Base-by-base conservation (phyloP, 2,888 invertebrate genomes). In the Quadroppia sp. region DNA sequence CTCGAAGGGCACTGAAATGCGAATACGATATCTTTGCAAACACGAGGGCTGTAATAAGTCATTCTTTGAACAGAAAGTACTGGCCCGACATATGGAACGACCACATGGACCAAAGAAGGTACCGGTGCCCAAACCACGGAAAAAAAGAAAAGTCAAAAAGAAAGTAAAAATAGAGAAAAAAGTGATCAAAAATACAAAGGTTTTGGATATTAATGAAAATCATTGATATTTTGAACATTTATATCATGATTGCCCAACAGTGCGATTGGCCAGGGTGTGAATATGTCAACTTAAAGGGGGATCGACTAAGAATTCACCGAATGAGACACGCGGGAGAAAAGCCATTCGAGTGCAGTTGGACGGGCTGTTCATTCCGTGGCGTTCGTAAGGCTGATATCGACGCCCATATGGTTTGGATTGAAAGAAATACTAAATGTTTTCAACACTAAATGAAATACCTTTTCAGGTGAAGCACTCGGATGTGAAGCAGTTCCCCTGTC, bases 211-310 rank as follows among this genome's bases (percentile, higher is more conserved):
- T n/a, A n/a, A n/a, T n/a, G n/a, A n/a, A n/a, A n/a, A n/a, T n/a
- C n/a, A n/a, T n/a, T n/a, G n/a, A n/a, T n/a, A n/a, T n/a, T n/a
- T n/a, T n/a, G n/a, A n/a, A n/a, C n/a, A n/a, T n/a, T n/a, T n/a
- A n/a, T n/a, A n/a, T n/a, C n/a, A n/a, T n/a, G n/a, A n/a, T n/a
- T n/a, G n/a, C 13, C 30, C 30, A 2, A n/a, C 36, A 61, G 61
- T 61, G 61, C 32, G 61, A 61, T 36, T 61, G 61, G 61, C 61
- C 61, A 30, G 61, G 61, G n/a, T 61, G 61, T 61, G 61, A 61
- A 1, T 36, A 17, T 17, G 17, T 61, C 4, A 25, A 17, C 2
- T 7, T n/a, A 4, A 32, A n/a, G 1, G 2, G 32, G 13, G 7
- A 32, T 11, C 17, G 4, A 28, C 4, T 61, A 3, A 30, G 20